Percentiles rank a stretch among this genome's conserved stretches.
phyloP scores from a whole-genome alignment of 2,888 invertebrate genomes.

The Drosophila nr. fundita region DNA sequence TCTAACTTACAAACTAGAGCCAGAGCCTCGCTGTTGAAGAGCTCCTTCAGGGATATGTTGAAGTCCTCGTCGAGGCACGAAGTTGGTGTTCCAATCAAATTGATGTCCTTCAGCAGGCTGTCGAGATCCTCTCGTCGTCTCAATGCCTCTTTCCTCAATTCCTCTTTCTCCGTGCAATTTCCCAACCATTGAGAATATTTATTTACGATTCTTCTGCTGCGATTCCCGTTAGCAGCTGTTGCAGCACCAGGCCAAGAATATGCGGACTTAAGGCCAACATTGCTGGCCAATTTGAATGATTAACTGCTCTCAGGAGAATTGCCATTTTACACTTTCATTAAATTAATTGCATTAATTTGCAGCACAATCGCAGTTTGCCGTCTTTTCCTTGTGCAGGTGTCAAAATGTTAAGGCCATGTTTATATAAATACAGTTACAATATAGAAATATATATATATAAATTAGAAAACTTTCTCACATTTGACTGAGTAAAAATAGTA shows the following conservation, averaged over 20 bases:
- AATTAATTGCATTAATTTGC: constrained; percentile 8
- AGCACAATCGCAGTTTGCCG: background rate
- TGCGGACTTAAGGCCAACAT: constrained; percentile 22
- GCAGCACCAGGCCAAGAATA: background rate
- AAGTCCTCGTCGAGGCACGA: constrained; percentile 3
- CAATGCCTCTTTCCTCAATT: background rate
- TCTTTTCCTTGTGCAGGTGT: background rate
- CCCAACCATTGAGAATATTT: background rate
- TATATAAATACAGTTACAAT: too few species aligned
- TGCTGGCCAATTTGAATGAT: constrained; percentile 2
- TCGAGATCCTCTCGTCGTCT: background rate
- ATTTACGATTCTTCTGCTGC: too few species aligned
- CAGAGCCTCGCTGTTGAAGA: constrained; percentile 12
- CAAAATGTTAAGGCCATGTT: background rate
- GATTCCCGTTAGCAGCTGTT: constrained; percentile 1
- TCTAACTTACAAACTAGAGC: constrained; percentile 33
- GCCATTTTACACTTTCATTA: constrained; percentile 2
- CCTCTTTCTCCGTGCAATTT: background rate
- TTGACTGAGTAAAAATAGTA: too few species aligned
- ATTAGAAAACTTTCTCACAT: too few species aligned
- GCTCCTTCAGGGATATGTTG: background rate
- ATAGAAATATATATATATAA: too few species aligned
- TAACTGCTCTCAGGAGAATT: constrained; percentile 9
- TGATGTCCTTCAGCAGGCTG: background rate
- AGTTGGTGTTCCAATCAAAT: background rate